phyloP scores from a whole-genome alignment of 2,888 invertebrate species.

The Cryptus armator region DNA sequence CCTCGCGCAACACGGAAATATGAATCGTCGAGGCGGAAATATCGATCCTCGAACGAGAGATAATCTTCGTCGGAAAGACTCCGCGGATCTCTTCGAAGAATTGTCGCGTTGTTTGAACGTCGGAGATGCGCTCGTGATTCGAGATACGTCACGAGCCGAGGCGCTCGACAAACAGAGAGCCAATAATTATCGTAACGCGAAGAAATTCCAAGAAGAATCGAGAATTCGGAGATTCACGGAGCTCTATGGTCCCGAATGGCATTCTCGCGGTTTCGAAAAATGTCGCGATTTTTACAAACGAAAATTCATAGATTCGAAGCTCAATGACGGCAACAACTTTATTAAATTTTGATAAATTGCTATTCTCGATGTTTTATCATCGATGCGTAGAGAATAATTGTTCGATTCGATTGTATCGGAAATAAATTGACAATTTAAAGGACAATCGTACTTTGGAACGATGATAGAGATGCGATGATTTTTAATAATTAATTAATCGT shows the following conservation, averaged over 20 bases:
- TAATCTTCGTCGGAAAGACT: not conserved
- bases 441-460: too few relatives aligned
- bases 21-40: constrained; percentile 18
- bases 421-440: too few relatives aligned
- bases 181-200: constrained; percentile 40
- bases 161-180: constrained; percentile 44
- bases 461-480: too few relatives aligned
- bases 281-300: constrained; percentile 51
- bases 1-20: constrained; percentile 5
- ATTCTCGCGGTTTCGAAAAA: constrained; percentile 17
- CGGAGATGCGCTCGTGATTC: constrained; percentile 27
- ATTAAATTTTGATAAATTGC: constrained; percentile 31
- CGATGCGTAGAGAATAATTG: too few relatives aligned
- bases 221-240: constrained; percentile 40
- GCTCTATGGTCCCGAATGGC: constrained; percentile 58
- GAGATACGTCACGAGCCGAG: constrained; percentile 33
- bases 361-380: too few relatives aligned
- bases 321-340: constrained; percentile 71
- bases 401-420: too few relatives aligned
- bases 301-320: constrained; percentile 71
- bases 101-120: constrained; percentile 56
- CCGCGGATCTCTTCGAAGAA: not conserved
- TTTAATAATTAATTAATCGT: too few relatives aligned
- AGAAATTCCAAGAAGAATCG: constrained; percentile 48
- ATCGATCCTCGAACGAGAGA: not conserved